phyloP scores from a whole-genome alignment of 2,113 vertebrate genomes.

The Dissostichus mawsoni region DNA sequence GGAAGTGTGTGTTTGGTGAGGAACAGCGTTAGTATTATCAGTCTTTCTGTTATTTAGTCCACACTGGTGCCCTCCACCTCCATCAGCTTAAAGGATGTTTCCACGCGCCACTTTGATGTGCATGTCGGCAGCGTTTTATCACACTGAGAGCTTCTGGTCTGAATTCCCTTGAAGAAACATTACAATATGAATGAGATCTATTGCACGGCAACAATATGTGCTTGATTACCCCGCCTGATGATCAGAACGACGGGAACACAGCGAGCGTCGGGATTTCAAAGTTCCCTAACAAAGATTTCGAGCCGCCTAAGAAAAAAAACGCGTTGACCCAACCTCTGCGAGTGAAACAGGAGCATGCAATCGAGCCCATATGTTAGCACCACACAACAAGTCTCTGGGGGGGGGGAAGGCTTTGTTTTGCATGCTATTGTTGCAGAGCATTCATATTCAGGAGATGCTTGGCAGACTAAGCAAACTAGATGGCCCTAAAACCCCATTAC shows the following conservation, averaged over 20 bases:
- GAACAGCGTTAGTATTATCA: conserved; percentile 23
- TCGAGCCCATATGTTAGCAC: conserved; percentile 27
- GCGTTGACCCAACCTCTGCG: conserved; percentile 35
- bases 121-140: conserved; percentile 49
- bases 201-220: conserved; percentile 37
- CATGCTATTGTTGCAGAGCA: conserved; percentile 38
- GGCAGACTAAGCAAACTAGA: conserved; percentile 23
- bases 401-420: conserved; percentile 42
- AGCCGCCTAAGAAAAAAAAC: neutral
- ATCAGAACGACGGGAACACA: conserved; percentile 33
- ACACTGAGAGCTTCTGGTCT: conserved; percentile 47
- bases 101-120: conserved; percentile 60
- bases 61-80: conserved; percentile 11
- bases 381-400: conserved; percentile 10
- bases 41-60: conserved; percentile 21
- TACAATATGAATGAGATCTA: conserved; percentile 72
- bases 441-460: conserved; percentile 35
- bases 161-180: conserved; percentile 71
- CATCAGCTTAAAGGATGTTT: conserved; percentile 43
- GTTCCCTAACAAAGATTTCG: conserved; percentile 30
- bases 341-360: conserved; percentile 8
- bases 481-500: conserved; percentile 6
- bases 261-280: conserved; percentile 9
- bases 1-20: neutral
- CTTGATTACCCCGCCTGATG: conserved; percentile 50